phyloP scores from a whole-genome alignment of 2,113 vertebrate genomes.

The Peromyscus maniculatus region DNA sequence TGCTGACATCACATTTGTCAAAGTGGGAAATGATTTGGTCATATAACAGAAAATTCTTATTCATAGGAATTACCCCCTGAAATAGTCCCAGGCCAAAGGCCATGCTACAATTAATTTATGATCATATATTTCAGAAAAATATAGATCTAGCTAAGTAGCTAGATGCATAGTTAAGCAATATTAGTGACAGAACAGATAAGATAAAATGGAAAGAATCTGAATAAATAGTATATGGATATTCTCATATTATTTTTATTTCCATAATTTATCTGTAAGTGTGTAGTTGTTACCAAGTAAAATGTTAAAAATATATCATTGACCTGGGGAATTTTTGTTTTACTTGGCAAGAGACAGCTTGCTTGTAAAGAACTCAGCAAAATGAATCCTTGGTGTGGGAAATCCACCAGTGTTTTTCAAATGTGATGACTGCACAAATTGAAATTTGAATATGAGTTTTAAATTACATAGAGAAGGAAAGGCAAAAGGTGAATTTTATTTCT shows the following conservation, averaged over 20 bases:
- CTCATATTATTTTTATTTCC: conserved; percentile 43
- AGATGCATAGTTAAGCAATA: neutral
- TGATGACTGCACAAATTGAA: conserved; percentile 56
- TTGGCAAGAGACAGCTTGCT: conserved; percentile 47
- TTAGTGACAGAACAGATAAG: neutral
- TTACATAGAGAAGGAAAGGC: conserved; percentile 44
- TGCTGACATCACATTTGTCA: neutral
- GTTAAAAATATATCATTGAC: conserved; percentile 54
- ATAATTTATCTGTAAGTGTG: conserved; percentile 24
- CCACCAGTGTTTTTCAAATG: conserved; percentile 46
- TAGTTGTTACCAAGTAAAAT: conserved; percentile 54
- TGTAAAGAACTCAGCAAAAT: conserved; percentile 50
- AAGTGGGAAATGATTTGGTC: neutral
- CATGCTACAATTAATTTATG: neutral
- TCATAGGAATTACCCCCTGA: neutral
- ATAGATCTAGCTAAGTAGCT: neutral
- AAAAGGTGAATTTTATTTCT: conserved; percentile 65
- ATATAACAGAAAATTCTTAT: neutral
- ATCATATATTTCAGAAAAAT: neutral
- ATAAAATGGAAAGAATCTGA: conserved; percentile 13
- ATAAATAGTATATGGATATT: neutral
- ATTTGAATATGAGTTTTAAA: conserved; percentile 33
- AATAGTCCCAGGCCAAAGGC: neutral
- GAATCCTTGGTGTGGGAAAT: conserved; percentile 55
- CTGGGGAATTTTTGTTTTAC: conserved; percentile 56